A percentile compares a stretch with the other conserved stretches of the same genome.
Conservation (phyloP, 2,113 vertebrate species). For the Agelaius tricolor region DNA sequence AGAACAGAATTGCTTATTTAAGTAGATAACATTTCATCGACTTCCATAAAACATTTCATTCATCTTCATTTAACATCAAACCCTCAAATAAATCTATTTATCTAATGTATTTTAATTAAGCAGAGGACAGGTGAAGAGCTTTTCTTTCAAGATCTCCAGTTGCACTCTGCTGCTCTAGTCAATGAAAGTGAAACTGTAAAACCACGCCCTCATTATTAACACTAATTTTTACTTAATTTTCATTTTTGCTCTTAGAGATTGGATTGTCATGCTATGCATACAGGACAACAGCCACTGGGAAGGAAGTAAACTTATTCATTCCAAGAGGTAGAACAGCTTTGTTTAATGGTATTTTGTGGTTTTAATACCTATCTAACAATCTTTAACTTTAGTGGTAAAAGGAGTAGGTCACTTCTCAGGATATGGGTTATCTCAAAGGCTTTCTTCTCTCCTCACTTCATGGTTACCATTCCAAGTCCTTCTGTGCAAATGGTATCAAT, state of each 20-base stretch:
- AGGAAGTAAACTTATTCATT: neutral
- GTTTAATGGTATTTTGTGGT: neutral
- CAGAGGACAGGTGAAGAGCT: constrained; percentile 40
- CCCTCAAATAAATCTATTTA: constrained; percentile 48
- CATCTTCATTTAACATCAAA: constrained; percentile 67
- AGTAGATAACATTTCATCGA: constrained; percentile 28
- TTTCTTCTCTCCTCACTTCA: neutral
- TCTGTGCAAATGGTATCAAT: neutral
- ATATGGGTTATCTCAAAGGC: neutral
- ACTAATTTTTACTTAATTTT: constrained; percentile 48
- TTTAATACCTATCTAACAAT: neutral
- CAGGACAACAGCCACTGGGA: neutral
- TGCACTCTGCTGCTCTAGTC: constrained; percentile 57
- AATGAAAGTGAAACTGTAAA: constrained; percentile 43
- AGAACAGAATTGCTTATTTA: constrained; percentile 52
- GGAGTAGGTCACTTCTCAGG: neutral
- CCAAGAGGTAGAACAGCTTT: neutral
- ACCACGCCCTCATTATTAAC: constrained; percentile 49
- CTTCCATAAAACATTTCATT: constrained; percentile 61
- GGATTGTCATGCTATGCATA: neutral
- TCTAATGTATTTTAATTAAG: constrained; percentile 69
- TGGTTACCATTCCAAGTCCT: neutral
- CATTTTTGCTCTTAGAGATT: neutral
- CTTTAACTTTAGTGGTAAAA: neutral
- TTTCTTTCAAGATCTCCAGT: constrained; percentile 43